Evolutionary conservation across 2,888 invertebrate genomes (phyloP).

Genomic region (Epicampocera succincta): DNA sequence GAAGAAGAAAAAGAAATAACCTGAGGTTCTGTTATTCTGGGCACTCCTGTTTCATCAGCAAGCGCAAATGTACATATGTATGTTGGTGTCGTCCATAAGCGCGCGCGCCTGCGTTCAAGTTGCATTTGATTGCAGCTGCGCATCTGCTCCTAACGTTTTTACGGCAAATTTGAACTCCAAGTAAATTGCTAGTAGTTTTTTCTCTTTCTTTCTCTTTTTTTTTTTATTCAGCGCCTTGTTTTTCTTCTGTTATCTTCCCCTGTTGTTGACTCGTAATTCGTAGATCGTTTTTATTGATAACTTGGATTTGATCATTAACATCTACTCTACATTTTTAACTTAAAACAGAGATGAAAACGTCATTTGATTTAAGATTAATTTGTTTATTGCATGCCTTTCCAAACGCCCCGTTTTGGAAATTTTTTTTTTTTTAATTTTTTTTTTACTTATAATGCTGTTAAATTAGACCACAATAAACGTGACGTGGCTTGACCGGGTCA

Average conservation of each 20-base stretch:
- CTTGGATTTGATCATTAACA: constrained; percentile 34
- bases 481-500: constrained; percentile 28
- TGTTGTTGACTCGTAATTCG: constrained; percentile 31
- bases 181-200: constrained; percentile 38
- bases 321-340: constrained; percentile 14
- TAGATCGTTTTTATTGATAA: constrained; percentile 61
- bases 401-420: constrained; percentile 13
- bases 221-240: constrained; percentile 11
- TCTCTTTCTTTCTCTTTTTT: too few species aligned
- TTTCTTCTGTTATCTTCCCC: constrained; percentile 11
- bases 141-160: constrained; percentile 65
- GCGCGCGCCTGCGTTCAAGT: constrained; percentile 59
- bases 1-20: constrained; percentile 62
- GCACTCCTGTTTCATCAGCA: constrained; percentile 31
- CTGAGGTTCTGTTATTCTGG: constrained; percentile 64
- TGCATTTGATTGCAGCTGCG: constrained; percentile 68
- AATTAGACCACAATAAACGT: constrained; percentile 56
- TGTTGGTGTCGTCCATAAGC: constrained; percentile 40
- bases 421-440: constrained; percentile 1
- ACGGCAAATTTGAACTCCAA: constrained; percentile 36
- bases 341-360: constrained; percentile 17
- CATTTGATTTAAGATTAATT: constrained; percentile 62
- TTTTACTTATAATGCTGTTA: too few species aligned
- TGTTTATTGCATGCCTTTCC: constrained; percentile 50
- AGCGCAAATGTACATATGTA: constrained; percentile 29